These are phyloP conservation scores for Ridgeia piscesae DNA, from an alignment of 1,140 invertebrate genomes.

Conservation along the genomic window DNA sequence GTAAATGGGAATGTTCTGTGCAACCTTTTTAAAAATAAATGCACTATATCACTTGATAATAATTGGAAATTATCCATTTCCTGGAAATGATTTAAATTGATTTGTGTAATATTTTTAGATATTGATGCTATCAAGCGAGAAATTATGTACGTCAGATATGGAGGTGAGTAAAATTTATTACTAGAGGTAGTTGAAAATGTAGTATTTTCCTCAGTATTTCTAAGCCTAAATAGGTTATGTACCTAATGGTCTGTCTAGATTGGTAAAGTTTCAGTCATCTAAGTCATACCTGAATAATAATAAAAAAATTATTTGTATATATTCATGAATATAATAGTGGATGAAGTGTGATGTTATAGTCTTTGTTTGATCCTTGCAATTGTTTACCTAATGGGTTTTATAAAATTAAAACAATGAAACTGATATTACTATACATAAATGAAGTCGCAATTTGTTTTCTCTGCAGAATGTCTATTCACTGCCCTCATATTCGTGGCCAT, in stretches of 20 bases:
- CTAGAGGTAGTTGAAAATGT: background rate
- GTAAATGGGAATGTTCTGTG: background rate
- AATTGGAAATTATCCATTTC: no score
- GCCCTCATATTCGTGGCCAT: slow-evolving; percentile 44
- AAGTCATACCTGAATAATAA: background rate
- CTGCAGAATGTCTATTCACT: slow-evolving; percentile 43
- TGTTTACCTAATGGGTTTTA: slow-evolving; percentile 10
- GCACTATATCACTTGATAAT: background rate
- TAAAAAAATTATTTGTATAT: background rate
- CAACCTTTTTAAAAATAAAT: no score
- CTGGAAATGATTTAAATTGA: no score
- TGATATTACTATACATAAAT: background rate
- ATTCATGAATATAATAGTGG: no score
- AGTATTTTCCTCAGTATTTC: background rate
- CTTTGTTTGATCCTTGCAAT: background rate
- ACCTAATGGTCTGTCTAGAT: background rate
- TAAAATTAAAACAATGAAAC: background rate
- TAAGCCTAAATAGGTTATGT: background rate
- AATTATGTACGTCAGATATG: slow-evolving; percentile 21
- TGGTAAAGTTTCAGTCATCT: background rate
- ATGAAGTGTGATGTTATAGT: background rate
- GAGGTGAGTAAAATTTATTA: slow-evolving; percentile 15
- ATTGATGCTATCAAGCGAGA: slow-evolving; percentile 23
- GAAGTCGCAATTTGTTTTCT: background rate
- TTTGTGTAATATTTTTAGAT: slow-evolving; percentile 20